Base-by-base conservation (phyloP, 2,797 vertebrate genomes). In the Myotis pilosus region DNA sequence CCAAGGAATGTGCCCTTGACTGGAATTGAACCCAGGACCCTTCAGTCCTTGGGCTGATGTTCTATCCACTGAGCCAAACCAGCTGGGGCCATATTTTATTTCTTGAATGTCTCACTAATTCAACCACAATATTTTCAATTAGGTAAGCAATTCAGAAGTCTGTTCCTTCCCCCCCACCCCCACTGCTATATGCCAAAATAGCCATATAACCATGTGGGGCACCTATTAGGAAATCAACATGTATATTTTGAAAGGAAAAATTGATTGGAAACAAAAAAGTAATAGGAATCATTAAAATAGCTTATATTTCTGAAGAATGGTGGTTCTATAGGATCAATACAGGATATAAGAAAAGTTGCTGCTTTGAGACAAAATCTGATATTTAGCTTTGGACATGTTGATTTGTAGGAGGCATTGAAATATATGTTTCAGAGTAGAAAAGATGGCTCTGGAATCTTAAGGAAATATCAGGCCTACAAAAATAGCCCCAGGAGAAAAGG, bases 281-380 rank as follows among this genome's bases (percentile, higher is more conserved):
- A 66, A 60, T 53, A 87, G 0, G 6, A 28, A 36, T 33, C 71
- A 51, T 76, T 92, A 84, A 85, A 88, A 49, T 25, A 71, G 9
- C 20, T 76, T 33, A 23, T 28, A 51, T 64, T 95, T 83, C 5
- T 66, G 30, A 91, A 89, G 36, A 94, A 76, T 20, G 0, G 3
- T 87, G 30, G 36, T 47, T 89, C 57, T 41, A 28, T 16, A 44
- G 25, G 20, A 69, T 60, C 3, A 62, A 83, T 28, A 41, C 2
- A 90, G 15, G 93, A 92, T 1, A 71, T 44, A 57, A 51, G 15
- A 69, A 17, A 55, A 84, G 13, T 89, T 94, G 41, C 25, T 60
- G 38, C 9, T 55, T 92, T 92, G 30, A 47, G 38, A 28, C 2
- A 75, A 81, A 68, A 30, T 60, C 51, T 72, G 7, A 64, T 36